phyloP scores from a whole-genome alignment of 2,888 invertebrate species.

The Caenorhabditis afra region DNA sequence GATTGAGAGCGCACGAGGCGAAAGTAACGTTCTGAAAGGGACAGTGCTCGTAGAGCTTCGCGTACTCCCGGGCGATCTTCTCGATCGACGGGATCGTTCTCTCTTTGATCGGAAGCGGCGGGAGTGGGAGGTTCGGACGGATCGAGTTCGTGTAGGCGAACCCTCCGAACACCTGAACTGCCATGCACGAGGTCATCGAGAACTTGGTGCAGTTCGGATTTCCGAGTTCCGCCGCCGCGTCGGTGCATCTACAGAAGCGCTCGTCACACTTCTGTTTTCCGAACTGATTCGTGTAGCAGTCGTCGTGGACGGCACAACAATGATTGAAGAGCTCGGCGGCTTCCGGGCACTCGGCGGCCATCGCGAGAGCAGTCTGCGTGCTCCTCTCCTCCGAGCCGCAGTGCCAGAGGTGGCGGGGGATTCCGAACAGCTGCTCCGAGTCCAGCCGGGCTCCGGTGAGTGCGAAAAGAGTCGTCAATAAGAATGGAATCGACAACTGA shows the following conservation, averaged over 20 bases:
- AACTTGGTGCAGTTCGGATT: no score
- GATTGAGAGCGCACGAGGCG: slow-evolving; percentile 23
- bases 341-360: no score
- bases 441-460: no score
- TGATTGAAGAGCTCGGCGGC: slow-evolving; percentile 7
- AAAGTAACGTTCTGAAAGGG: slow-evolving; percentile 10
- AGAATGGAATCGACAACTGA: no score
- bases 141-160: neutral
- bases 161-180: neutral
- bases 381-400: no score
- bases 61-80: neutral
- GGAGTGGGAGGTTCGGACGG: neutral
- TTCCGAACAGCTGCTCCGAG: no score
- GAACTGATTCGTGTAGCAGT: slow-evolving; percentile 20
- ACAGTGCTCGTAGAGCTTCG: neutral
- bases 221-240: neutral
- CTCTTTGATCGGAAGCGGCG: neutral
- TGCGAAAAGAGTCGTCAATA: no score
- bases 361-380: no score
- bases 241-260: slow-evolving; percentile 2
- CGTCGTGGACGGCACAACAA: slow-evolving; percentile 29
- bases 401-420: no score
- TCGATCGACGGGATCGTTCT: neutral
- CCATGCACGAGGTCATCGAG: neutral
- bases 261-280: neutral